These are phyloP conservation scores for Todiramphus saurophagus DNA, from an alignment of 2,113 vertebrate species.

Conservation along the genomic window DNA sequence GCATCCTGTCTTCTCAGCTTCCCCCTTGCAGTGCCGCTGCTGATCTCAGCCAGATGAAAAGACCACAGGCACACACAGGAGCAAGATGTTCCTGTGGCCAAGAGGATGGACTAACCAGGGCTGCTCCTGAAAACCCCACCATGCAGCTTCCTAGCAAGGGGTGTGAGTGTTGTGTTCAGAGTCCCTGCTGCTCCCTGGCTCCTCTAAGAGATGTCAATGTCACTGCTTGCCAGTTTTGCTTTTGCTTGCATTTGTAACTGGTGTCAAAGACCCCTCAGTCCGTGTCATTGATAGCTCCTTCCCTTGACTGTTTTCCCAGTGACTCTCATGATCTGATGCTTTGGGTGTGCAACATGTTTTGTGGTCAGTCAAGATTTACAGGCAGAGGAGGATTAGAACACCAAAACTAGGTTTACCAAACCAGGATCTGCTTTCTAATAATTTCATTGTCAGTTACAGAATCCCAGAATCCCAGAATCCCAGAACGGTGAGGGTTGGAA, in stretches of 20 bases:
- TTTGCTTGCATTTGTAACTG: not conserved
- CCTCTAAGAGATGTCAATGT: not conserved
- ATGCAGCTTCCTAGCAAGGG: rapidly evolving
- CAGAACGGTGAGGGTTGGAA: not conserved
- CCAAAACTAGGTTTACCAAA: not conserved
- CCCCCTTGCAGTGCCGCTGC: not conserved
- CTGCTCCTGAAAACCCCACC: not conserved
- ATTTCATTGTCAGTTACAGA: not conserved
- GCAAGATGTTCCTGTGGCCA: not conserved
- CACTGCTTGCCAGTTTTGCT: not conserved
- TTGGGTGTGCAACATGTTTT: not conserved
- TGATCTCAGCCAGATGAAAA: not conserved
- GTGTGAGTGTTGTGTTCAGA: not conserved
- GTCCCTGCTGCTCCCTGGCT: not conserved
- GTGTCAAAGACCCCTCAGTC: not conserved
- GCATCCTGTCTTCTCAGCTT: not conserved
- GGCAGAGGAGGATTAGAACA: not conserved
- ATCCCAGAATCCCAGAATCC: not conserved
- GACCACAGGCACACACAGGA: not conserved
- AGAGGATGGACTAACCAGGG: not conserved
- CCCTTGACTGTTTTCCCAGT: not conserved
- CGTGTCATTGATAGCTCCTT: not conserved
- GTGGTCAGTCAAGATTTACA: not conserved
- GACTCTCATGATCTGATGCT: not conserved
- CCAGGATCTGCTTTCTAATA: not conserved